Conservation (phyloP, 2,797 vertebrate genomes). For the Gouania willdenowi region DNA sequence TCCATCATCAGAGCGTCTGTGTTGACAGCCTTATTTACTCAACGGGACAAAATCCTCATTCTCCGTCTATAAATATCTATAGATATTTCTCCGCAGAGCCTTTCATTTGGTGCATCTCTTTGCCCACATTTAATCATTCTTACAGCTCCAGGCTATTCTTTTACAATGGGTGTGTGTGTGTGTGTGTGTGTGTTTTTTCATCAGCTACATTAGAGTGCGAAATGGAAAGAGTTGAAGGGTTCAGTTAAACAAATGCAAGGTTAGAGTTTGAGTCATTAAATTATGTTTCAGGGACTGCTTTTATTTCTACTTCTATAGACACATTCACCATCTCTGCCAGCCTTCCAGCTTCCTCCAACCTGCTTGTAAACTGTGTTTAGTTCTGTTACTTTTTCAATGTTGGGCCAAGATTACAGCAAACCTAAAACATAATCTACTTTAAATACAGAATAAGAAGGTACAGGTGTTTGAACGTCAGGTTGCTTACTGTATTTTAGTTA, state of each 20-base stretch:
- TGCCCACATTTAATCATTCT: slow-evolving; percentile 32
- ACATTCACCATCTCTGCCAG: too few relatives aligned
- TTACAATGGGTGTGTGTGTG: slow-evolving; percentile 9
- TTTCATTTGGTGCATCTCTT: slow-evolving; percentile 29
- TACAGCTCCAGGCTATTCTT: slow-evolving; percentile 22
- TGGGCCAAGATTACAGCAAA: too few relatives aligned
- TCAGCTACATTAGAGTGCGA: background rate
- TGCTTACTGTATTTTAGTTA: too few relatives aligned
- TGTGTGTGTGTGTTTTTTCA: slow-evolving; percentile 1
- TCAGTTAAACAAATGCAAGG: background rate
- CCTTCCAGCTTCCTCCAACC: too few relatives aligned
- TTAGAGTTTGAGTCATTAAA: too few relatives aligned
- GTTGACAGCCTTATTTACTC: slow-evolving; percentile 52
- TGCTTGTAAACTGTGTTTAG: too few relatives aligned
- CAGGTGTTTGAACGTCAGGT: too few relatives aligned
- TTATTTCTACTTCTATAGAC: too few relatives aligned
- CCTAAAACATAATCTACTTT: too few relatives aligned
- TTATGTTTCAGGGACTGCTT: background rate
- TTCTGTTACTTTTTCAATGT: too few relatives aligned
- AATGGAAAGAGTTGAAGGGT: background rate
- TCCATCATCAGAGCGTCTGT: slow-evolving; percentile 45
- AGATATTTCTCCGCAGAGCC: slow-evolving; percentile 9
- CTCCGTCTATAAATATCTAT: slow-evolving; percentile 38
- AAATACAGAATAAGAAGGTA: too few relatives aligned
- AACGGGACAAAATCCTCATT: slow-evolving; percentile 39